These are phyloP conservation scores for Penaeus japonicus DNA, from an alignment of 1,140 invertebrate genomes.

Conservation along the genomic window DNA sequence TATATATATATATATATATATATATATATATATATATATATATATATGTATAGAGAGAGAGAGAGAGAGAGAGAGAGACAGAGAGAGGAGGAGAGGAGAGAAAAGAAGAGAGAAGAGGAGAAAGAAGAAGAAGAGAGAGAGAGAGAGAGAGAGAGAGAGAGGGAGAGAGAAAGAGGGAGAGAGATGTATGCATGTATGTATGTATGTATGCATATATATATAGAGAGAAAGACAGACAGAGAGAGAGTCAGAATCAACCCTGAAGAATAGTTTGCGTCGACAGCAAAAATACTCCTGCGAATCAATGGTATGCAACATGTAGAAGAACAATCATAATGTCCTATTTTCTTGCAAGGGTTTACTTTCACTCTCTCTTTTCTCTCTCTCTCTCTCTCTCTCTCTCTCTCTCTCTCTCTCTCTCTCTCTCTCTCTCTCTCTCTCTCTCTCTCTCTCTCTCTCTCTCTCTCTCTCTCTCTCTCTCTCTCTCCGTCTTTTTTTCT, in stretches of 20 bases:
- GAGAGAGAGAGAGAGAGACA: background rate
- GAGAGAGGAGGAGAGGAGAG: background rate
- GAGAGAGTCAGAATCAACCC: background rate
- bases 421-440: conserved; percentile 15
- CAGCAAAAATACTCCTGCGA: background rate
- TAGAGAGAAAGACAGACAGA: background rate
- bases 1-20: too few relatives aligned
- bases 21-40: background rate
- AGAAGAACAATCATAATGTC: background rate
- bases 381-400: background rate
- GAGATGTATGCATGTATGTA: too few relatives aligned
- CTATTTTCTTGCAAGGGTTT: background rate
- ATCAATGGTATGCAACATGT: background rate
- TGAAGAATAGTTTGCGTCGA: background rate
- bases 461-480: conserved; percentile 15
- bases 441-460: conserved; percentile 15
- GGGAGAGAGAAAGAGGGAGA: background rate
- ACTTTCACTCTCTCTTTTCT: background rate
- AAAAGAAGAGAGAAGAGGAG: background rate
- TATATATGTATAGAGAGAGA: background rate
- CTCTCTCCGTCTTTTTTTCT: background rate
- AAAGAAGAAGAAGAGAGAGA: background rate
- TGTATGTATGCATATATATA: too few relatives aligned
- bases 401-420: background rate
- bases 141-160: background rate